These are phyloP conservation scores for Oreochromis mossambicus DNA, from an alignment of 2,797 vertebrate species.

Conservation along the genomic window DNA sequence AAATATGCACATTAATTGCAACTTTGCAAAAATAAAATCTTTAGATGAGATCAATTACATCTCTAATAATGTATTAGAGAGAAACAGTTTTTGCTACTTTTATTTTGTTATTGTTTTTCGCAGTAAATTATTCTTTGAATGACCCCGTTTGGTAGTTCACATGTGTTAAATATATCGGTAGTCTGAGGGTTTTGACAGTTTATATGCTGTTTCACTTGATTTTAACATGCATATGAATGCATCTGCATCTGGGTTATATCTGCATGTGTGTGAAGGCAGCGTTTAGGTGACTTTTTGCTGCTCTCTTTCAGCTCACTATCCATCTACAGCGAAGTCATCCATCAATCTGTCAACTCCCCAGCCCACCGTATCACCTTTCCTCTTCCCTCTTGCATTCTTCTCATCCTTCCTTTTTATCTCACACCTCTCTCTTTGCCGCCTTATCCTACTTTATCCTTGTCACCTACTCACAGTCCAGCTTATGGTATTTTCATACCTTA, in stretches of 20 bases:
- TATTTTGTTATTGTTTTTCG: neutral
- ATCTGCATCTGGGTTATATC: neutral
- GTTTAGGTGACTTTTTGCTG: constrained; percentile 33
- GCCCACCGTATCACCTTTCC: constrained; percentile 62
- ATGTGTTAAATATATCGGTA: neutral
- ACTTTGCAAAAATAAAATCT: neutral
- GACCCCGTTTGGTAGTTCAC: neutral
- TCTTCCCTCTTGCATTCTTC: constrained; percentile 58
- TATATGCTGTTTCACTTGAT: neutral
- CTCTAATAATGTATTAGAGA: neutral
- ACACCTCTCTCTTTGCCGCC: constrained; percentile 28
- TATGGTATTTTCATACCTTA: neutral
- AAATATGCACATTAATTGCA: neutral
- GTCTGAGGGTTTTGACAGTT: neutral
- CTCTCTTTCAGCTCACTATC: constrained; percentile 64
- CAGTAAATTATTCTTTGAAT: neutral
- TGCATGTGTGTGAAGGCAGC: neutral
- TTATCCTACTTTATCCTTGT: constrained; percentile 41
- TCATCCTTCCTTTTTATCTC: constrained; percentile 67
- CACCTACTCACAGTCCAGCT: constrained; percentile 40
- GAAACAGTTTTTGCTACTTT: neutral
- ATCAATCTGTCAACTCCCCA: constrained; percentile 72
- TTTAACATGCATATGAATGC: neutral
- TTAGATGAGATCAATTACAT: neutral
- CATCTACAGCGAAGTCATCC: constrained; percentile 58